Evolutionary conservation across 2,797 vertebrate genomes (phyloP), one percentile per base, ranked within the genome.

Genomic region (Mus spretus): DNA sequence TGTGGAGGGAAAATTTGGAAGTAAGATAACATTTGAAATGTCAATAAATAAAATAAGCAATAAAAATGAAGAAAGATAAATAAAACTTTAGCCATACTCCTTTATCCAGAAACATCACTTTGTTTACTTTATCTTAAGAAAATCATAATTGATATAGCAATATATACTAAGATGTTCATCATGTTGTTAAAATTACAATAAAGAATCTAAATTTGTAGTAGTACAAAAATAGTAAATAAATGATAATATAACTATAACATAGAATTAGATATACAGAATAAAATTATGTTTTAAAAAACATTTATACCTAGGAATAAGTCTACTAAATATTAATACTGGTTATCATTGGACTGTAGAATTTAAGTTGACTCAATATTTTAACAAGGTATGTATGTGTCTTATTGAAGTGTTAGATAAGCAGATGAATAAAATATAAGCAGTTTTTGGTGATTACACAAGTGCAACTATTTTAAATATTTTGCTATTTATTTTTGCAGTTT

Each of bases 71-170:
- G 53, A 53, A 53, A 53, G 11, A 53, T 47, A 57, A 57, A 57
- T 86, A 40, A 26, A 93, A 57, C 91, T 63, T 57, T 86, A 61
- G 95, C 26, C 19, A 72, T 80, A 84, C 2, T 0, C 1, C 3
- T 81, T 95, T 5, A 88, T 40, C 12, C 17, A 86, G 19, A 96
- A 92, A 83, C 37, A 86, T 95, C 17, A 80, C 34, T 86, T 93
- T 55, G 92, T 50, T 75, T 92, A 93, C 14, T 96, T 92, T 90
- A 95, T 83, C 44, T 83, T 95, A 91, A 92, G 75, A 93, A 96
- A 92, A 89, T 37, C 26, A 81, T 91, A 88, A 93, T 50, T 59
- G 20, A 79, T 37, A 70, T 13, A 93, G 44, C 47, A n/a, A 72
- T 78, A 92, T 67, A 20, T 74, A 86, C 26, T 37, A 37, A 83